Base-by-base conservation (phyloP, 1,140 invertebrate species). In the Cyclina sinensis region DNA sequence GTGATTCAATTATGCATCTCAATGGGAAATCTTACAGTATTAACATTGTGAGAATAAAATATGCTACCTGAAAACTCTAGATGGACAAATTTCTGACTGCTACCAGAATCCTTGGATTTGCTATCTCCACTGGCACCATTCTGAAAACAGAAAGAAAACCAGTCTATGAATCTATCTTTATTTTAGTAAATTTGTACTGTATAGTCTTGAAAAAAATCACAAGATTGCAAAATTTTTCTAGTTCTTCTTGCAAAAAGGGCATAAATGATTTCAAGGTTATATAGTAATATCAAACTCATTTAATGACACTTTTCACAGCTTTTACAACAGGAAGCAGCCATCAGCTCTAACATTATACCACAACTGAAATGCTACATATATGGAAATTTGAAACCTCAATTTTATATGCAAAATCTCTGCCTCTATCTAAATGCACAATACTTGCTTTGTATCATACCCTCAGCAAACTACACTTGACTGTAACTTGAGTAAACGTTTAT, bases 121-220 rank as follows among this genome's bases (percentile, higher is more conserved):
- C 54, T 57, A 30, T 86, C 84, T 35, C 73, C 48, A 27, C 51
- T 39, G 48, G 48, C 73, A 78, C 73, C 57, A 78, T 57, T 86
- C 84, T 86, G 73, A 86, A 86, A 86, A 14, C 21, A 76, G 35
- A 57, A 32, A 85, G n/a, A 85, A 62, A 68, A 73, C 14, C 16
- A 57, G 54, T 57, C 54, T 57, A 4, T 3, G 21, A 5, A n/a
- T 57, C 24, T 18, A n/a, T n/a, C n/a, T n/a, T n/a, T n/a, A n/a
- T n/a, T n/a, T n/a, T n/a, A n/a, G n/a, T n/a, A n/a, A n/a, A n/a
- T n/a, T n/a, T n/a, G n/a, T n/a, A n/a, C n/a, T n/a, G n/a, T n/a
- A n/a, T n/a, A n/a, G n/a, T n/a, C n/a, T n/a, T n/a, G n/a, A n/a
- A n/a, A n/a, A n/a, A n/a, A n/a, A n/a, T n/a, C n/a, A n/a, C n/a